Base-by-base conservation (phyloP, 2,113 vertebrate genomes). In the Odontophorus gujanensis region DNA sequence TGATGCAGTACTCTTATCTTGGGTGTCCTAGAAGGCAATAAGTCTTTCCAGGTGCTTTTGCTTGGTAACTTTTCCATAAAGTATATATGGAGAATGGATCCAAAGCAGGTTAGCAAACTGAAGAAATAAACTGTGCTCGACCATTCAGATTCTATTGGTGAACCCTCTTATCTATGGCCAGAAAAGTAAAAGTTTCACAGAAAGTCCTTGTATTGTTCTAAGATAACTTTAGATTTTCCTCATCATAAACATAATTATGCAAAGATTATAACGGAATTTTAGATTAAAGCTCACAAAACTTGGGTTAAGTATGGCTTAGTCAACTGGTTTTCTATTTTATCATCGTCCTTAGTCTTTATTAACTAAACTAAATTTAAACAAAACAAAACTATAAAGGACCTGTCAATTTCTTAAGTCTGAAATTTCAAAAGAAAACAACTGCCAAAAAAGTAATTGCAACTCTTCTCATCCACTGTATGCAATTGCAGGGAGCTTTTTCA, bases 21-120 rank as follows among this genome's bases (percentile, higher is more conserved):
- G 66, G 24, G 7, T 42, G 3, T 28, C 9, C 14, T 50, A 18
- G 13, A 74, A 84, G 32, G 13, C 66, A 67, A 21, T 13, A 34
- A 22, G 3, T 3, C 3, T 30, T 81, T 73, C 20, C 20, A 42
- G 30, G 19, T 19, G 1, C 0, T 36, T 63, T 69, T 69, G 0
- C 34, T n/a, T 45, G 11, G 7, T 2, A 1, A 1, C 3, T 68
- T 15, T 8, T 82, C 13, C 18, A 11, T 47, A 17, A 75, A 3
- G 8, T 4, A 6, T 21, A 1, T 61, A 30, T 40, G 14, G 7
- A 67, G 17, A 82, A 38, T 9, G 7, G 20, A 34, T 65, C 43
- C 1, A 65, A 79, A 66, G 6, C 4, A 40, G 1, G 4, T 24
- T 3, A 74, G 3, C 3, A 65, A 55, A 11, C 7, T 34, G 24